phyloP scores from a whole-genome alignment of 2,797 vertebrate species.

The Typhlichthys eigenmanni region DNA sequence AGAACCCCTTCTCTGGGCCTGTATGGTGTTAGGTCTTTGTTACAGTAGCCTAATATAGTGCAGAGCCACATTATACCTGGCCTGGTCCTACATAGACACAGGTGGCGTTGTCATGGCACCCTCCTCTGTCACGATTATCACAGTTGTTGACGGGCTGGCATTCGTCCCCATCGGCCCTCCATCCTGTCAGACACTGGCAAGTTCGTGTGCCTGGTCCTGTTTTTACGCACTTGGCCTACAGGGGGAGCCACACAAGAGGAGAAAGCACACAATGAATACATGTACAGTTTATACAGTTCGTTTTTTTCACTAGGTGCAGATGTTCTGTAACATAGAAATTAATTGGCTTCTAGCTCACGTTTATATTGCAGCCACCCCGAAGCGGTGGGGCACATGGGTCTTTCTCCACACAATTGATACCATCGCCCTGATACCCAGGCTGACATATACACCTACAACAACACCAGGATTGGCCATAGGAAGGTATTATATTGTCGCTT shows the following conservation, averaged over 20 bases:
- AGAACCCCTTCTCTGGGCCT: no score
- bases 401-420: constrained; percentile 78
- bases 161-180: constrained; percentile 83
- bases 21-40: no score
- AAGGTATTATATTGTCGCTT: no score
- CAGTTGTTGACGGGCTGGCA: constrained; percentile 90
- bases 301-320: not conserved
- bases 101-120: constrained; percentile 86
- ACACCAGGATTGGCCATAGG: no score
- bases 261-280: not conserved
- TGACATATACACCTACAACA: constrained; percentile 87
- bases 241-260: constrained; percentile 12
- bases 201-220: constrained; percentile 61
- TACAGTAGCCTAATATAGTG: not conserved
- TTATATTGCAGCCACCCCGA: constrained; percentile 78
- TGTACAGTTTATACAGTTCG: no score
- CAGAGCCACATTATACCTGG: constrained; percentile 79
- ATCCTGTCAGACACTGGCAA: constrained; percentile 87
- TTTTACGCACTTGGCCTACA: constrained; percentile 86
- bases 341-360: constrained; percentile 64
- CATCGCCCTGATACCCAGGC: constrained; percentile 87
- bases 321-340: not conserved
- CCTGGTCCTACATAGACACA: constrained; percentile 89
- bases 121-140: constrained; percentile 59
- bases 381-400: constrained; percentile 79